phyloP scores from a whole-genome alignment of 2,888 invertebrate species.

The Aproaerema taeniolella region DNA sequence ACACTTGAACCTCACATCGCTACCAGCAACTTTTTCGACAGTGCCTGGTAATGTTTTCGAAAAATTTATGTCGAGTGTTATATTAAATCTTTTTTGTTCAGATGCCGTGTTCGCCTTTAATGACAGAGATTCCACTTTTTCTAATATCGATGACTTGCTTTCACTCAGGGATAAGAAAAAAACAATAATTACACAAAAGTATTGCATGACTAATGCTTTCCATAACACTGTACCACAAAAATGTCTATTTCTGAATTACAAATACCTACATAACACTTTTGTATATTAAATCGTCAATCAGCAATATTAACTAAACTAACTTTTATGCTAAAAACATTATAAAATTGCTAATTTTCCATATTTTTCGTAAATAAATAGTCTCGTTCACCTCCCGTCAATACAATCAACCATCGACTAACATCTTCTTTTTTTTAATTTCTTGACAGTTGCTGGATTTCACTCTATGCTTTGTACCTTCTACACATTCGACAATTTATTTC shows the following conservation, averaged over 20 bases:
- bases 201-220: slow-evolving; percentile 65
- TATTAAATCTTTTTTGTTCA: slow-evolving; percentile 63
- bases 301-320: too few relatives aligned
- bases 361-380: background rate
- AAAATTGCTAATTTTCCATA: background rate
- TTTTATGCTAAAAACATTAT: background rate
- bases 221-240: slow-evolving; percentile 41
- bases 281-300: background rate
- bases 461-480: background rate
- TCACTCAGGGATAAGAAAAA: slow-evolving; percentile 50
- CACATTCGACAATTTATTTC: too few relatives aligned
- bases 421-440: background rate
- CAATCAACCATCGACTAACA: background rate
- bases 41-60: slow-evolving; percentile 52
- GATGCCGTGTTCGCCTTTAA: slow-evolving; percentile 40
- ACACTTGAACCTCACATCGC: slow-evolving; percentile 58
- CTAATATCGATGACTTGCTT: slow-evolving; percentile 38
- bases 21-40: slow-evolving; percentile 40
- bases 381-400: background rate
- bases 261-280: background rate
- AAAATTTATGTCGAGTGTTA: slow-evolving; percentile 65
- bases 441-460: background rate
- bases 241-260: slow-evolving; percentile 1
- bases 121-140: slow-evolving; percentile 44
- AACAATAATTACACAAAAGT: slow-evolving; percentile 56